These are phyloP conservation scores for Trilocha varians DNA, from an alignment of 2,888 invertebrate species.

Conservation along the genomic window DNA sequence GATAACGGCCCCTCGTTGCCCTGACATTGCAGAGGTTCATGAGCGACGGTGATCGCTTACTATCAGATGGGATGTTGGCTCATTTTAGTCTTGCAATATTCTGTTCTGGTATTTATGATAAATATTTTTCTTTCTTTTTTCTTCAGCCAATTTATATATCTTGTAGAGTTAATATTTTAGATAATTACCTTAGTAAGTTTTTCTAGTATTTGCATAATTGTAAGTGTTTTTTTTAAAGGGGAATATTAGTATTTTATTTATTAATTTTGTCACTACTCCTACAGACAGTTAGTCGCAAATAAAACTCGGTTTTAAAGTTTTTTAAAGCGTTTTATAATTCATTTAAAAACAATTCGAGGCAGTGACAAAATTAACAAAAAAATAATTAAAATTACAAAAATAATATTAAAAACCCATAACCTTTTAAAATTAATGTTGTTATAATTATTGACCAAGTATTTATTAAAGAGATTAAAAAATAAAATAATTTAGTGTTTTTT, in stretches of 20 bases:
- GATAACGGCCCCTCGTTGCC: too few relatives aligned
- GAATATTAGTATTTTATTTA: slow-evolving; percentile 23
- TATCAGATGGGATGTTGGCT: too few relatives aligned
- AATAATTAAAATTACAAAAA: slow-evolving; percentile 3
- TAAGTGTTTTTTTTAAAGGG: too few relatives aligned
- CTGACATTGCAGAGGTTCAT: too few relatives aligned
- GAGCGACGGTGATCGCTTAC: too few relatives aligned
- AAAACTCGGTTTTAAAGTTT: slow-evolving; percentile 31
- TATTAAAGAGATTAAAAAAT: not conserved
- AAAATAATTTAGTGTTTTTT: not conserved
- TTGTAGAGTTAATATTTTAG: too few relatives aligned
- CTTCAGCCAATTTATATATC: too few relatives aligned
- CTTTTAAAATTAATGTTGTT: not conserved
- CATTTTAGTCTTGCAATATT: too few relatives aligned
- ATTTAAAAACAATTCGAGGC: slow-evolving; percentile 22
- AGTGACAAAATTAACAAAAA: slow-evolving; percentile 13
- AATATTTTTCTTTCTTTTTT: too few relatives aligned
- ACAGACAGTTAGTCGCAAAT: slow-evolving; percentile 69
- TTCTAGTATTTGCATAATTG: too few relatives aligned
- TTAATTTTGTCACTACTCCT: slow-evolving; percentile 64
- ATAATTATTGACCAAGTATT: not conserved
- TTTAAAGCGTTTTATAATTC: slow-evolving; percentile 43
- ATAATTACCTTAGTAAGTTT: too few relatives aligned
- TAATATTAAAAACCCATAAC: slow-evolving; percentile 12
- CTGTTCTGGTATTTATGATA: too few relatives aligned